Conservation (phyloP, 1,140 invertebrate species). For the Neuroterus valhalla region DNA sequence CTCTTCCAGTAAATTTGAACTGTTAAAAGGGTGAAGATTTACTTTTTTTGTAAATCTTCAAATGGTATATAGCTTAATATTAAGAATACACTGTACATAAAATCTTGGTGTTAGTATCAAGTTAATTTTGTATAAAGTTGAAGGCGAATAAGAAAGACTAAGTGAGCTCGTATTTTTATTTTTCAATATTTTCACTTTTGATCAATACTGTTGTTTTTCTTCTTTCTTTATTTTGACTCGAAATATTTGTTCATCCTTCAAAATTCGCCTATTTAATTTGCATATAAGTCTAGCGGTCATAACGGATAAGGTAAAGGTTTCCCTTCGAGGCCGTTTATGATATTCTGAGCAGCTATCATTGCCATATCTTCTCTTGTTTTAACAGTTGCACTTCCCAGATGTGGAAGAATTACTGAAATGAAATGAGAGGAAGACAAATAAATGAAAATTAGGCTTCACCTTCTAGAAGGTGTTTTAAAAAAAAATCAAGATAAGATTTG, state of each 20-base stretch:
- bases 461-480: background rate
- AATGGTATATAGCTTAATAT: background rate
- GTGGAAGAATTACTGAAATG: slow-evolving; percentile 86
- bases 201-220: too few relatives aligned
- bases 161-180: too few relatives aligned
- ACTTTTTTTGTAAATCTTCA: slow-evolving; percentile 4
- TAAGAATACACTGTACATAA: slow-evolving; percentile 5
- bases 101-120: background rate
- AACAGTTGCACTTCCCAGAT: slow-evolving; percentile 90
- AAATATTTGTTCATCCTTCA: background rate
- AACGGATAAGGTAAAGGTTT: slow-evolving; percentile 77
- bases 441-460: background rate
- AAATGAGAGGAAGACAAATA: slow-evolving; percentile 57
- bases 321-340: slow-evolving; percentile 84
- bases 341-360: slow-evolving; percentile 85
- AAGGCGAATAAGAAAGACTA: background rate
- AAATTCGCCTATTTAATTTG: background rate
- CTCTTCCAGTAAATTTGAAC: background rate
- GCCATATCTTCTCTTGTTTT: slow-evolving; percentile 88
- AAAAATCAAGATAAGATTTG: slow-evolving; percentile 4
- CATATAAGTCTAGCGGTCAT: slow-evolving; percentile 36
- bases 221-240: too few relatives aligned
- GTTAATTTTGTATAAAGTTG: background rate
- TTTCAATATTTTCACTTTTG: too few relatives aligned
- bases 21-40: background rate